Evolutionary conservation across 2,888 invertebrate genomes (phyloP).

Genomic region (Oasisia sp.): DNA sequence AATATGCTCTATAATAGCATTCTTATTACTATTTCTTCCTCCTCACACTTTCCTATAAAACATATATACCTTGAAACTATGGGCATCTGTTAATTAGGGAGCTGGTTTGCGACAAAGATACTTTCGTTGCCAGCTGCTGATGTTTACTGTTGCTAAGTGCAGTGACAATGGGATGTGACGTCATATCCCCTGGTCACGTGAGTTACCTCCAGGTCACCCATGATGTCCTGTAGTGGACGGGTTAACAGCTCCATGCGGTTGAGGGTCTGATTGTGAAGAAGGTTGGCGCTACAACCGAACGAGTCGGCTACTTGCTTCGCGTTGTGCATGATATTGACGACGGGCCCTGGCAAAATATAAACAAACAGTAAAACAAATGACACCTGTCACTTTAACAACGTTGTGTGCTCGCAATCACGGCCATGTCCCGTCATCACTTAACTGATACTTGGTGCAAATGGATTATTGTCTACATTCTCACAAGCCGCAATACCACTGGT

Average conservation of each 20-base stretch:
- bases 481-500: no score
- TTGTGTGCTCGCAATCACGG: no score
- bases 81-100: no score
- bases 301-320: background rate
- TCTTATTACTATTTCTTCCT: no score
- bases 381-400: background rate
- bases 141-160: background rate
- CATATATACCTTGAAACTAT: no score
- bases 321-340: background rate
- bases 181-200: background rate
- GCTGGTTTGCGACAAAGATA: no score
- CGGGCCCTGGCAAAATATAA: background rate
- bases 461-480: no score
- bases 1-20: no score
- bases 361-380: background rate
- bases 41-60: no score
- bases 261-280: background rate
- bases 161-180: background rate
- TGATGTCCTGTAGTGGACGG: background rate
- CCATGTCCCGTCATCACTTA: no score
- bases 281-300: background rate
- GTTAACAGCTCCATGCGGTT: background rate
- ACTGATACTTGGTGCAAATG: no score
- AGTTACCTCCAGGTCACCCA: background rate
- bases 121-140: background rate